Evolutionary conservation across 2,888 invertebrate species (phyloP).

Genomic region (Penaeus monodon): DNA sequence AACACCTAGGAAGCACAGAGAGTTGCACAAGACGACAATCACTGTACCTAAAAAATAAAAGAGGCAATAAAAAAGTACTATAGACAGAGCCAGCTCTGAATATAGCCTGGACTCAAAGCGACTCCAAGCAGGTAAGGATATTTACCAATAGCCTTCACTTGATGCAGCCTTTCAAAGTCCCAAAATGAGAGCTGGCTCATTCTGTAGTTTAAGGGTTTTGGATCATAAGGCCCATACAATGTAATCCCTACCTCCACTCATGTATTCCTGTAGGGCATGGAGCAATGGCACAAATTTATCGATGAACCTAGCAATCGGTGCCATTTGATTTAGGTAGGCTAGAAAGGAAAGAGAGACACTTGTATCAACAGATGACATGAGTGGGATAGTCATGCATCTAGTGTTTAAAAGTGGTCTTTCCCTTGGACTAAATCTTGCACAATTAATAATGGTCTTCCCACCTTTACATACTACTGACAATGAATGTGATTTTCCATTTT

Average conservation of each 20-base stretch:
- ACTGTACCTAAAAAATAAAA: conserved; percentile 25
- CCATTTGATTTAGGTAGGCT: conserved; percentile 53
- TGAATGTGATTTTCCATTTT: too few relatives aligned
- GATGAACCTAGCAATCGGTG: conserved; percentile 58
- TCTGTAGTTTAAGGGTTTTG: conserved; percentile 33
- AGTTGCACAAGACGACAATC: conserved; percentile 17
- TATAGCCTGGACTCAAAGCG: conserved; percentile 15
- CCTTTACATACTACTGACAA: too few relatives aligned
- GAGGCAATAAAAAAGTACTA: conserved; percentile 16
- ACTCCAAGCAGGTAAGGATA: not conserved
- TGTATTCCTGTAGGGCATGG: conserved; percentile 56
- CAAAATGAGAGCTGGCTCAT: conserved; percentile 24
- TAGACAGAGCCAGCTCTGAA: conserved; percentile 36
- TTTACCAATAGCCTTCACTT: conserved; percentile 5
- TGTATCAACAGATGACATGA: conserved; percentile 44
- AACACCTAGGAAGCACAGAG: conserved; percentile 19
- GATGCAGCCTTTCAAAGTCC: conserved; percentile 22
- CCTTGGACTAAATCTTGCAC: too few relatives aligned
- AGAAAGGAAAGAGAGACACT: conserved; percentile 38
- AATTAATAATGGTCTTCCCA: too few relatives aligned
- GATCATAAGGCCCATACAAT: conserved; percentile 26
- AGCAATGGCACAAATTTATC: conserved; percentile 54
- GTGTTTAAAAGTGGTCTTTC: conserved; percentile 1
- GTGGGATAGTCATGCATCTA: conserved; percentile 14
- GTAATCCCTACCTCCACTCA: conserved; percentile 55